These are phyloP conservation scores for Pterophyllum scalare DNA, from an alignment of 2,113 vertebrate species.

Conservation along the genomic window DNA sequence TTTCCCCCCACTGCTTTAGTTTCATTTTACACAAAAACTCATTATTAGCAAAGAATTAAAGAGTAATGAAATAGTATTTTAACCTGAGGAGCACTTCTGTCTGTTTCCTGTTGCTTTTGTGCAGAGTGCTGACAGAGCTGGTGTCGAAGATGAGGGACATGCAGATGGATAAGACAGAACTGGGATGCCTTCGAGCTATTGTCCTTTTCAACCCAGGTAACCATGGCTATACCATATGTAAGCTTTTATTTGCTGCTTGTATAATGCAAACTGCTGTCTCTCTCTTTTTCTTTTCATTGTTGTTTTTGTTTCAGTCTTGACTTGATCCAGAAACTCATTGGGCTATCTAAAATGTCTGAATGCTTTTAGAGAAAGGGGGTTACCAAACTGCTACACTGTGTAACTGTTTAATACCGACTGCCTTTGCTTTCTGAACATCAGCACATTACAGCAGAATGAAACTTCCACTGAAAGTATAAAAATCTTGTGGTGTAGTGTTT, in stretches of 20 bases:
- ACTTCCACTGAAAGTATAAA: neutral
- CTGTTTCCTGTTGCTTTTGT: conserved; percentile 9
- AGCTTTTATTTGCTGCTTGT: neutral
- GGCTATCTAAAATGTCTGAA: neutral
- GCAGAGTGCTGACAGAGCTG: conserved; percentile 95
- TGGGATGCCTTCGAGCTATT: conserved; percentile 96
- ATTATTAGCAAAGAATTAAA: neutral
- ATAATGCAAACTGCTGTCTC: neutral
- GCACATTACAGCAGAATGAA: neutral
- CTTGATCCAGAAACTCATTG: neutral
- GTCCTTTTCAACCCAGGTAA: conserved; percentile 98
- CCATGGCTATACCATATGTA: neutral
- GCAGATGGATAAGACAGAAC: conserved; percentile 99
- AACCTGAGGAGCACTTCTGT: conserved; percentile 8
- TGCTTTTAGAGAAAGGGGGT: neutral
- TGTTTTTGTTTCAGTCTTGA: neutral
- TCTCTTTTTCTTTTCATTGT: neutral
- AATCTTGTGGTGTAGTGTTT: neutral
- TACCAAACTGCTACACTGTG: neutral
- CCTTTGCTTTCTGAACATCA: neutral
- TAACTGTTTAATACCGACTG: neutral
- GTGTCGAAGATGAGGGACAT: conserved; percentile 99
- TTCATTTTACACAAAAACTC: neutral
- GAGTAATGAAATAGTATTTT: neutral
- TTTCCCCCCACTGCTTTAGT: neutral